Percentiles rank a stretch among this genome's conserved stretches.
Evolutionary conservation across 2,113 vertebrate genomes (phyloP).

Genomic region (Ammodytes marinus): DNA sequence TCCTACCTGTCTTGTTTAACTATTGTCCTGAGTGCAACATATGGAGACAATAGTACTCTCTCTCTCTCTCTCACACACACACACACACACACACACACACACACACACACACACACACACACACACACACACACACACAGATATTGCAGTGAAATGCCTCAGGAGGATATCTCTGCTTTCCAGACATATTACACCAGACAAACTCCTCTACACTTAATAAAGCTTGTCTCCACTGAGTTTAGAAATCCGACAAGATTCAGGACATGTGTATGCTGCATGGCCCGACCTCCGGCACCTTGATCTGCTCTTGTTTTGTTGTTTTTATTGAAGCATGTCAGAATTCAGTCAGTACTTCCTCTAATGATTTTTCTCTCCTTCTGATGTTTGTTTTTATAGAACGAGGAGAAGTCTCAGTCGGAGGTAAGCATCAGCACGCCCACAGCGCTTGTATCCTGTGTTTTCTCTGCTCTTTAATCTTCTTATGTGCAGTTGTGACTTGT

Average conservation of each 20-base stretch:
- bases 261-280: not conserved
- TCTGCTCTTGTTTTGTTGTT: conserved; percentile 9
- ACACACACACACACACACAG: too few relatives aligned
- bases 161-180: conserved; percentile 68
- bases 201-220: conserved; percentile 48
- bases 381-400: conserved; percentile 88
- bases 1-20: conserved; percentile 37
- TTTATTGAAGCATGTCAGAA: conserved; percentile 15
- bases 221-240: conserved; percentile 36
- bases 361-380: conserved; percentile 60
- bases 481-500: conserved; percentile 44
- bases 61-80: not conserved
- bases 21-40: conserved; percentile 53
- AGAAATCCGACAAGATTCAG: conserved; percentile 50
- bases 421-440: conserved; percentile 82
- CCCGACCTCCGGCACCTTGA: conserved; percentile 16
- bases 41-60: conserved; percentile 56
- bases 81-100: conserved; percentile 31
- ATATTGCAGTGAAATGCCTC: conserved; percentile 67
- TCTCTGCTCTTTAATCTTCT: conserved; percentile 65
- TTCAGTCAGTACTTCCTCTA: conserved; percentile 28
- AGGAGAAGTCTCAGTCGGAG: conserved; percentile 99
- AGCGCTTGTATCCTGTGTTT: conserved; percentile 6
- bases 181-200: conserved; percentile 66
- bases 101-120: conserved; percentile 17